Evolutionary conservation across 2,113 vertebrate species (phyloP), one percentile per base, ranked within the genome.

Genomic region (Paralichthys olivaceus): DNA sequence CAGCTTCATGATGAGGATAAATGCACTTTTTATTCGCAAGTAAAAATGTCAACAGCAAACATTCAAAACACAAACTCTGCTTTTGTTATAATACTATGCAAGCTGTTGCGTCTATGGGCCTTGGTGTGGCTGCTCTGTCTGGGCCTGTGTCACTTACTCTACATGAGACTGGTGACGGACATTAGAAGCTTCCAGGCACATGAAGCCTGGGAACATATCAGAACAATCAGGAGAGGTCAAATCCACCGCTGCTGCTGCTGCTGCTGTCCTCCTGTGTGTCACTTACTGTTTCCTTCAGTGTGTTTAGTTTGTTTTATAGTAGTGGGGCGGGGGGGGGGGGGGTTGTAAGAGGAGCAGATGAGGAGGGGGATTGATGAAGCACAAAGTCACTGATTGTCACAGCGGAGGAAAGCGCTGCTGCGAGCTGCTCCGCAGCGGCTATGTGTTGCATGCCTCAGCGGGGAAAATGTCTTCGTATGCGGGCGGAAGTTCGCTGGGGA

Each of bases 391-490:
- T 83, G 87, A 88, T 88, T 87, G 88, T 87, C 87, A 84, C 69
- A 66, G 86, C 78, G 65, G 73, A 73, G 69, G 32, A 20, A 40
- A 40, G 37, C 37, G 37, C 37, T 40, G 37, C 37, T 37, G 34
- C 34, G 23, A 66, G 66, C 58, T 45, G 59, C 54, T 83, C 79
- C 72, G 51, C 66, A 69, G 88, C 77, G 56, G 81, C 84, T 91
- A 92, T 89, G 85, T 92, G 93, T 87, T 87, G 81, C 94, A 72
- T 9, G 91, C 87, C 84, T 95, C 95, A 34, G 93, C 91, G 53
- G 96, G 96, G 89, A 96, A 97, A 83, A 97, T 96, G 88, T 97
- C 96, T n/a, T 97, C 96, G 74, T 97, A 97, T 1, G 96, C 94
- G 4, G 96, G 96, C 19, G 96, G 95, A 55, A 94, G 93, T 85